These are phyloP conservation scores for Lagocephalus sceleratus DNA, from an alignment of 2,797 vertebrate genomes.

Conservation along the genomic window DNA sequence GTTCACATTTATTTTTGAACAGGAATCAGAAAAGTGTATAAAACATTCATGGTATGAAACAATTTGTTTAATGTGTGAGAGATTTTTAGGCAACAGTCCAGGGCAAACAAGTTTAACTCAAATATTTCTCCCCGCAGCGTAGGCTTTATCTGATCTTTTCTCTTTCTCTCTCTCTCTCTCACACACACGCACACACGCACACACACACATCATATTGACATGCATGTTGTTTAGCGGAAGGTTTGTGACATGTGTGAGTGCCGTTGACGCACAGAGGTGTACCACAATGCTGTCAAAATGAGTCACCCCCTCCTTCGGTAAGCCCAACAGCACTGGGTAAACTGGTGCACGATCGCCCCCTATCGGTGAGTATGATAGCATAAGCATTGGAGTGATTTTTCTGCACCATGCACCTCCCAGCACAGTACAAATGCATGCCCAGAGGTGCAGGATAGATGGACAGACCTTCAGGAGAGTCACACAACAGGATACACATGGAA, in stretches of 20 bases:
- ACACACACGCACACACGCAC: slow-evolving; percentile 25
- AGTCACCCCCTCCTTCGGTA: slow-evolving; percentile 35
- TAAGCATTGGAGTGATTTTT: slow-evolving; percentile 48
- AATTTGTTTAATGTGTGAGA: slow-evolving; percentile 62
- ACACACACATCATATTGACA: slow-evolving; percentile 14
- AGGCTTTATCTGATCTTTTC: slow-evolving; percentile 10
- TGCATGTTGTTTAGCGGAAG: neutral
- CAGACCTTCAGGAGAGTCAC: slow-evolving; percentile 43
- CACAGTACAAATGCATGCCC: slow-evolving; percentile 57
- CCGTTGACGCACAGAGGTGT: too few species aligned
- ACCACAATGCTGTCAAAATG: slow-evolving; percentile 41
- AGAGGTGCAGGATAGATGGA: slow-evolving; percentile 58
- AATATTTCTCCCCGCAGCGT: slow-evolving; percentile 20
- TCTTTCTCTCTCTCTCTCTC: too few species aligned
- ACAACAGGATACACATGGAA: slow-evolving; percentile 22
- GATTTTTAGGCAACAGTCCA: slow-evolving; percentile 35
- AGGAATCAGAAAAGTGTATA: neutral
- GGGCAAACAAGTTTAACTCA: slow-evolving; percentile 47
- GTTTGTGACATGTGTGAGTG: slow-evolving; percentile 34
- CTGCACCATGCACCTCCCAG: slow-evolving; percentile 69
- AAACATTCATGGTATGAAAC: neutral
- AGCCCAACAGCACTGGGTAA: slow-evolving; percentile 68
- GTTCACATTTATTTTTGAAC: too few species aligned
- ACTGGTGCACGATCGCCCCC: slow-evolving; percentile 63
- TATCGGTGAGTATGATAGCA: slow-evolving; percentile 52